A percentile compares a stretch with the other conserved stretches of the same genome.
Evolutionary conservation across 2,888 invertebrate species (phyloP).

Genomic region (Nomada hirtipes): DNA sequence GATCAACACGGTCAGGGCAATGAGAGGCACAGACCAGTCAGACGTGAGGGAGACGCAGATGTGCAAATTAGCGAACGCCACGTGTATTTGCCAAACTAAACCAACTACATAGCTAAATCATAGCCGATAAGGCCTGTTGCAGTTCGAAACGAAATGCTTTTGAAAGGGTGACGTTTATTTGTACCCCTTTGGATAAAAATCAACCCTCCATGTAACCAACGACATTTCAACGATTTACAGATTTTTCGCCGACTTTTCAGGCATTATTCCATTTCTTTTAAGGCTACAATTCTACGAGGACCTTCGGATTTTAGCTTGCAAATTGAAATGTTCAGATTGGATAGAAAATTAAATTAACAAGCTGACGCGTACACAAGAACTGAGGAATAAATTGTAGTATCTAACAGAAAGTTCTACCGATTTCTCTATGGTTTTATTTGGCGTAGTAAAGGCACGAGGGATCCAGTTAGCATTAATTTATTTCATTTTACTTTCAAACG

Average conservation of each 20-base stretch:
- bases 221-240: not conserved
- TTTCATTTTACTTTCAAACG: constrained; percentile 29
- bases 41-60: constrained; percentile 45
- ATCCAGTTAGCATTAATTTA: constrained; percentile 25
- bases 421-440: constrained; percentile 17
- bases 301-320: not conserved
- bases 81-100: constrained; percentile 59
- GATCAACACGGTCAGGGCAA: constrained; percentile 30
- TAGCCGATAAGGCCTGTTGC: constrained; percentile 52
- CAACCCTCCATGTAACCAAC: not conserved
- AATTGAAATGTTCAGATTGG: not conserved
- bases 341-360: constrained; percentile 6
- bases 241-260: not conserved
- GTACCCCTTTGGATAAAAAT: not conserved
- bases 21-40: constrained; percentile 16
- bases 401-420: not conserved
- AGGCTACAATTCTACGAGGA: not conserved
- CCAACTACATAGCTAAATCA: constrained; percentile 63
- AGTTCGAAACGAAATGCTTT: constrained; percentile 14
- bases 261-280: not conserved
- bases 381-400: constrained; percentile 1
- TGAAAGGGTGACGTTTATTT: not conserved
- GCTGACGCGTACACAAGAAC: not conserved
- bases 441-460: not conserved
- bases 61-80: constrained; percentile 58